Base-by-base conservation (phyloP, 2,888 invertebrate genomes). In the Nomada lathburiana region DNA sequence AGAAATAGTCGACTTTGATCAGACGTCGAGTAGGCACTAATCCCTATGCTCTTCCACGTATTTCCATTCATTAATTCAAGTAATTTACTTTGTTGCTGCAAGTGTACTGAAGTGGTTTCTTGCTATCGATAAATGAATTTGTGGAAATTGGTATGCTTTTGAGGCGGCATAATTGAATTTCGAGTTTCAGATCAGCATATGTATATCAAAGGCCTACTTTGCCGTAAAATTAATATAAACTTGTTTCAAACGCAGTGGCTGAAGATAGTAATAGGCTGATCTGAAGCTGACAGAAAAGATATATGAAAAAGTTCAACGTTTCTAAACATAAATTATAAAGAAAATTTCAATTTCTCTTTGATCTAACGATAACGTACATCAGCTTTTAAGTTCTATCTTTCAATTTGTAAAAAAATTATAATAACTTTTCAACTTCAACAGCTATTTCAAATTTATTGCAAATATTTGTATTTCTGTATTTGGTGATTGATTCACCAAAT, bases 71-170 rank as follows among this genome's bases (percentile, higher is more conserved):
- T 75, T 69, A 64, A 52, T 52, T 23, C 52, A 18, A 52, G 42
- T 10, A 63, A 50, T 64, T 42, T 64, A 75, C 20, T 52, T 59
- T 72, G 11, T 50, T 52, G 16, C 36, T 44, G 5, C n/a, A n/a
- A 55, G 4, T 47, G 16, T 26, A 5, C 10, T 7, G 29, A 0
- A 44, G 47, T 20, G 26, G 26, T 52, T 52, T 3, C 2, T 26
- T 1, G n/a, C 26, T 60, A 65, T 50, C 64, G 60, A 70, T 76
- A 20, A 55, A 59, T 47, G 36, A 69, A 62, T 76, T 57, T 44
- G 29, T 23, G 29, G 57, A 53, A 53, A 52, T 36, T 36, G 50
- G 44, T 9, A 26, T 53, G 23, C 42, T 23, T 60, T 70, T 26
- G 18, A 42, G 2, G 11, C 23, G 2, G 29, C 42, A 18, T 79